Evolutionary conservation across 2,797 vertebrate species (phyloP), one percentile per base, ranked within the genome.

Genomic region (Gallinago nigripennis): DNA sequence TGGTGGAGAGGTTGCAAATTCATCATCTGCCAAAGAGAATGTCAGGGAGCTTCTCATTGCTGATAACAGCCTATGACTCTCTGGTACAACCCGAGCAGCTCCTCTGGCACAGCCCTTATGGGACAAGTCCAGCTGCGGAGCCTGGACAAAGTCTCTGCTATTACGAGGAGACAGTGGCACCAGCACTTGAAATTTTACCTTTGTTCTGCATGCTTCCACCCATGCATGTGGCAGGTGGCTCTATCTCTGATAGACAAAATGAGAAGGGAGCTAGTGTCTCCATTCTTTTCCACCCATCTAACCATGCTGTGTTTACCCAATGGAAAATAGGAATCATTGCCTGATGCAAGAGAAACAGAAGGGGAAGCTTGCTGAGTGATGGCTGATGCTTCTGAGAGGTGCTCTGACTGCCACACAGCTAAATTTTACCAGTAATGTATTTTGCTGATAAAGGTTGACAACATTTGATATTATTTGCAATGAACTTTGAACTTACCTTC

Each of bases 341-440:
- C 41, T 76, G 27, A 41, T 11, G 35, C 11, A 28, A 56, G 17
- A 60, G 54, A 77, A 84, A 43, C 7, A 63, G 68, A 83, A 66
- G 19, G 8, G 15, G 12, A 92, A 81, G 12, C 30, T 51, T 83
- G 39, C 6, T 33, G 65, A 56, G 31, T 48, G 15, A 41, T 37
- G 15, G 31, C 6, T 81, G 30, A n/a, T 46, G 30, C 8, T 76
- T 68, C 21, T 51, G 28, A 35, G 31, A 89, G 33, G 20, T 77
- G n/a, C 33, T 58, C 60, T 85, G 28, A 21, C 23, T 77, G 28
- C 9, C 30, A 43, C 53, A 60, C 4, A 37, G 37, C 14, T 68
- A 50, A 60, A 91, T 75, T 73, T 82, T 83, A 51, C 41, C 23
- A n/a, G 37, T 46, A 78, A 79, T 21, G 66, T 86, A 88, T 75